These are phyloP conservation scores for Mormyrus iriodes DNA, from an alignment of 2,113 vertebrate genomes.

Conservation along the genomic window DNA sequence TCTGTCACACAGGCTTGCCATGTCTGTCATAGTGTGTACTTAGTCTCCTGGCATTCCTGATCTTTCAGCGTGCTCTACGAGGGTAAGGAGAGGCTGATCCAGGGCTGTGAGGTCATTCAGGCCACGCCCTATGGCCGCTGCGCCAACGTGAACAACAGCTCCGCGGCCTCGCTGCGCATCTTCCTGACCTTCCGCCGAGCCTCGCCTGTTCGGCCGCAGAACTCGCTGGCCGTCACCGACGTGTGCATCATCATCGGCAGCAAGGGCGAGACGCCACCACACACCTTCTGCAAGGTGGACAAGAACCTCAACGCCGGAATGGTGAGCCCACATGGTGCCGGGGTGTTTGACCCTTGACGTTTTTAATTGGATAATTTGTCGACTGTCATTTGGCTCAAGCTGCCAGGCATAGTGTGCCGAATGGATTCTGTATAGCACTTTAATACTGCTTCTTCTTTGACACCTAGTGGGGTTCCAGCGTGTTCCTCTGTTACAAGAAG, in stretches of 20 bases:
- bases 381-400: too few relatives aligned
- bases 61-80: slow-evolving; percentile 81
- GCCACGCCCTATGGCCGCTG: slow-evolving; percentile 93
- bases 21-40: neutral
- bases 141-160: slow-evolving; percentile 97
- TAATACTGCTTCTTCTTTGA: neutral
- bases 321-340: slow-evolving; percentile 59
- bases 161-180: slow-evolving; percentile 82
- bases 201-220: slow-evolving; percentile 71
- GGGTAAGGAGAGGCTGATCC: slow-evolving; percentile 86
- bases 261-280: slow-evolving; percentile 91
- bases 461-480: slow-evolving; percentile 91
- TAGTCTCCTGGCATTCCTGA: neutral
- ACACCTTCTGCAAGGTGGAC: slow-evolving; percentile 94
- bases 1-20: neutral
- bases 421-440: neutral
- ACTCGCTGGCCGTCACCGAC: slow-evolving; percentile 90
- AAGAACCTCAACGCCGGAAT: slow-evolving; percentile 97
- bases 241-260: slow-evolving; percentile 91
- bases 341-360: neutral
- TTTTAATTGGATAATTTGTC: neutral
- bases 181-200: slow-evolving; percentile 88
- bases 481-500: slow-evolving; percentile 97
- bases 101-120: slow-evolving; percentile 88
- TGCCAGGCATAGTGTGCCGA: too few relatives aligned